Evolutionary conservation across 2,113 vertebrate species (phyloP), one percentile per base, ranked within the genome.

Genomic region (Synodontis membranacea): DNA sequence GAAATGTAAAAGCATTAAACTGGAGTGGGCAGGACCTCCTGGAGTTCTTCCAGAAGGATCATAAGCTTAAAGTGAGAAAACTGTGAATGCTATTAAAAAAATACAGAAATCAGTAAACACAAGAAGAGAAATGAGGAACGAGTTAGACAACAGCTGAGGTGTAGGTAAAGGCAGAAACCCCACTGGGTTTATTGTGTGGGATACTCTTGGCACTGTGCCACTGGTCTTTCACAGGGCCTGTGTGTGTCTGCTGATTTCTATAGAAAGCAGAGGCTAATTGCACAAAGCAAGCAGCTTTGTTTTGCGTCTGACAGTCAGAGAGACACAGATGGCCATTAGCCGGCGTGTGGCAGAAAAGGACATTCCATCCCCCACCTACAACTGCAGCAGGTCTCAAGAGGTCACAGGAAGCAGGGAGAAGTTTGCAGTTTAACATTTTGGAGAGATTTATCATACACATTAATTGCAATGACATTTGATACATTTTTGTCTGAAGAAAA

Each of bases 311-410:
- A 88, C 92, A 92, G 48, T 89, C 86, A 88, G 68, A 87, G 86
- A 42, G 42, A 87, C 89, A 93, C 94, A 95, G 94, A 95, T 94
- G 94, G 91, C 89, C 87, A 89, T 88, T 89, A 86, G 54, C 76
- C 28, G 70, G 50, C 85, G 87, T 86, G 80, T 82, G 82, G 85
- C 85, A 86, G 62, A 80, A 83, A 66, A 84, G 68, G 76, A 28
- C 23, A 28, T 80, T 79, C 76, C 82, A 81, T 84, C 83, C 82
- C 85, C 82, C 46, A n/a, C 15, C 42, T 75, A 85, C 21, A 64
- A 75, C 76, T 84, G 81, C 76, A 82, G 70, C 58, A 79, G 46
- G 31, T 70, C 60, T 86, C 25, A 82, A 82, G 50, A 64, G 70
- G 86, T 82, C 44, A 82, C 74, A 82, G 54, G 28, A 28, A 72